Conservation (phyloP, 2,888 invertebrate genomes). For the Pardosa pseudoannulata region DNA sequence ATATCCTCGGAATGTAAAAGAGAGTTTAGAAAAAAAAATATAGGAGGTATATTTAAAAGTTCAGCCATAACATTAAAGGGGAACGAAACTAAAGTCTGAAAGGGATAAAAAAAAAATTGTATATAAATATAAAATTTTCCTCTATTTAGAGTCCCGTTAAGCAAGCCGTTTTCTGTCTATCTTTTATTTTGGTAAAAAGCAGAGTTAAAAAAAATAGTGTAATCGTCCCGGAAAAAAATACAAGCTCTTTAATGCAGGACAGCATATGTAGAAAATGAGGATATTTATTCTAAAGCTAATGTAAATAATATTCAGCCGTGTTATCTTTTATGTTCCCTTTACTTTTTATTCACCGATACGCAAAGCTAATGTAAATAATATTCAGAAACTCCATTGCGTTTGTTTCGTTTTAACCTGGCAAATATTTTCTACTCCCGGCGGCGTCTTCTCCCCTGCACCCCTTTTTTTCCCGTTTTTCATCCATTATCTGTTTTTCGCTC, state of each 20-base stretch:
- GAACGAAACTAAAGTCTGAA: not conserved
- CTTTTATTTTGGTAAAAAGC: too few relatives aligned
- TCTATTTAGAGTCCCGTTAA: too few relatives aligned
- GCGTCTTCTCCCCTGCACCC: not conserved
- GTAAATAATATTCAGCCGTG: conserved; percentile 42
- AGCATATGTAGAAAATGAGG: conserved; percentile 11
- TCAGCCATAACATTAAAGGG: not conserved
- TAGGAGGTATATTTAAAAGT: conserved; percentile 6
- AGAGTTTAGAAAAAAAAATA: not conserved
- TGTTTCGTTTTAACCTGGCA: not conserved
- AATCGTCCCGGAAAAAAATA: not conserved
- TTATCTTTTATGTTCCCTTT: conserved; percentile 11
- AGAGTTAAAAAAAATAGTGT: too few relatives aligned
- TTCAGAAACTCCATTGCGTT: conserved; percentile 35
- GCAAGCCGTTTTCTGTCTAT: too few relatives aligned
- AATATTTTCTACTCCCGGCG: conserved; percentile 15
- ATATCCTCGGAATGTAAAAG: not conserved
- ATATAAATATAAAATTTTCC: too few relatives aligned
- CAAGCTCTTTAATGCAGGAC: not conserved
- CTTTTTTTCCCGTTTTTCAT: conserved; percentile 9
- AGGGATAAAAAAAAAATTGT: not conserved
- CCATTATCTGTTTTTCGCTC: conserved; percentile 47
- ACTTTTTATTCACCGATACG: not conserved
- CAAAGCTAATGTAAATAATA: conserved; percentile 63
- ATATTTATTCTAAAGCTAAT: conserved; percentile 17